A percentile compares a stretch with the other conserved stretches of the same genome.
phyloP scores from a whole-genome alignment of 2,113 vertebrate genomes.

The Cichladusa arquata region DNA sequence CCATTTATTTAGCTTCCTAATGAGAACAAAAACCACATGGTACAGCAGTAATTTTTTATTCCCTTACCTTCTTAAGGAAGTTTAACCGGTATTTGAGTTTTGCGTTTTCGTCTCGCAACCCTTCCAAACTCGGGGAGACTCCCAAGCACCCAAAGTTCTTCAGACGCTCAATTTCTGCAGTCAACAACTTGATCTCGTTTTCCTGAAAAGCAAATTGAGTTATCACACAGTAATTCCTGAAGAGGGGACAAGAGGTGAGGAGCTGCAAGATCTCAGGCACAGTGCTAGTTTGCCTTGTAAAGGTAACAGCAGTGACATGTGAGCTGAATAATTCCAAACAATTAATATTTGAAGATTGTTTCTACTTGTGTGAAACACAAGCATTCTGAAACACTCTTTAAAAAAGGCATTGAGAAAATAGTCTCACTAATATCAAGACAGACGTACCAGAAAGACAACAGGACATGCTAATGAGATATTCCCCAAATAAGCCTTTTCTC shows the following conservation, averaged over 20 bases:
- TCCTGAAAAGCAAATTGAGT: conserved; percentile 75
- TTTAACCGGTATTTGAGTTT: conserved; percentile 90
- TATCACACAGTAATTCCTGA: not conserved
- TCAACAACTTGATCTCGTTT: conserved; percentile 82
- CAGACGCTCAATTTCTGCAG: conserved; percentile 84
- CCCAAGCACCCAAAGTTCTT: conserved; percentile 75
- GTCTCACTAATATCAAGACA: not conserved
- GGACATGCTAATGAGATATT: not conserved
- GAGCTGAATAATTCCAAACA: not conserved
- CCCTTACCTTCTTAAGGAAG: conserved; percentile 84
- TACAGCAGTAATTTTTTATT: not conserved
- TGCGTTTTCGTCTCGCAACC: conserved; percentile 86
- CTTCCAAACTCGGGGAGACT: conserved; percentile 73
- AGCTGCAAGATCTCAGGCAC: not conserved
- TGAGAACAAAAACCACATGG: accelerated
- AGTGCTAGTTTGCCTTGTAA: not conserved
- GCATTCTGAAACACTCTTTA: not conserved
- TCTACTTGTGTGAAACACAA: not conserved
- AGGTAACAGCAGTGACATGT: not conserved
- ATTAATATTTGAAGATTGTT: not conserved
- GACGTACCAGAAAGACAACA: not conserved
- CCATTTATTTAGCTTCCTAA: not conserved
- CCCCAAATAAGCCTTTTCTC: not conserved
- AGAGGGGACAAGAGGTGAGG: not conserved
- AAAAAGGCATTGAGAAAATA: not conserved